Evolutionary conservation across 2,797 vertebrate genomes (phyloP), one percentile per base, ranked within the genome.

Genomic region (Alosa sapidissima): DNA sequence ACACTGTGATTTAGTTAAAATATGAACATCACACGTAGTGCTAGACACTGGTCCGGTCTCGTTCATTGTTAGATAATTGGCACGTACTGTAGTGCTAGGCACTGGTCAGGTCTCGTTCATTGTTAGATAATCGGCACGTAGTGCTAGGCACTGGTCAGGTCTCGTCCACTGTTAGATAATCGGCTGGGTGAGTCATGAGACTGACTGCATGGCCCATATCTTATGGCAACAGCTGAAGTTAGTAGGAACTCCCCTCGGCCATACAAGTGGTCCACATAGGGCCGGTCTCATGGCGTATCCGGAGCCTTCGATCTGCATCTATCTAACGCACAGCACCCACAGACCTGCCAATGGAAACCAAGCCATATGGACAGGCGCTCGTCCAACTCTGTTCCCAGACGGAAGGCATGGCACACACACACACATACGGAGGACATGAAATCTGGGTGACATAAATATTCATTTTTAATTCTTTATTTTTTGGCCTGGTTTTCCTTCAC

Each of bases 181-280:
- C 33, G 11, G 11, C 11, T 28, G 9, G 65, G 33, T 72, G 65
- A 72, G 65, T 72, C 65, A 72, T 72, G 4, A 2, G 24, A 36
- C 28, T 72, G 86, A 82, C 28, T 2, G 82, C 83, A 68, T 83
- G 75, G 78, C 81, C 86, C 54, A 84, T 78, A 83, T 87, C 85
- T 86, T 55, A 82, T 51, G 78, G 75, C 83, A 72, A 86, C 88
- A 90, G 87, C 89, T 85, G 87, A 88, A 83, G 72, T 24, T 65
- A 86, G 72, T 86, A 84, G 81, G 82, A 85, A 62, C 86, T 83
- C 36, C 84, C 84, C 83, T 72, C n/a, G 2, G 16, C 81, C 86
- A 88, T 45, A 36, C 81, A 28, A n/a, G 5, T 3, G 54, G 33
- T 45, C 87, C 48, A 58, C 85, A 81, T 52, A 62, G 21, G 11